A percentile compares a stretch with the other conserved stretches of the same genome.
Evolutionary conservation across 2,113 vertebrate species (phyloP).

Genomic region (Anarhynchus alexandrinus): DNA sequence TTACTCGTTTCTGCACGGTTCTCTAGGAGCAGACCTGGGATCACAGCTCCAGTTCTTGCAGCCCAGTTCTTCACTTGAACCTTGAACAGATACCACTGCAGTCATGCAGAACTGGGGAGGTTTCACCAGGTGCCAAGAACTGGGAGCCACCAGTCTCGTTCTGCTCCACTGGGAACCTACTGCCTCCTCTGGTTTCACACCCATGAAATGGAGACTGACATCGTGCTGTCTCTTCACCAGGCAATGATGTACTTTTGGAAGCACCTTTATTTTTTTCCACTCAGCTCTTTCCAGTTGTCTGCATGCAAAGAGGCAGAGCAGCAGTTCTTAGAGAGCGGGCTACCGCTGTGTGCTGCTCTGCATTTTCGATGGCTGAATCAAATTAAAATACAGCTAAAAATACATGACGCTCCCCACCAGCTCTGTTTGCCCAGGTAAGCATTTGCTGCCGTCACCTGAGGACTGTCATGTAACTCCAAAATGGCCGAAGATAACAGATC

Average conservation of each 20-base stretch:
- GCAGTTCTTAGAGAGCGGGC: not conserved
- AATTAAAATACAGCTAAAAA: not conserved
- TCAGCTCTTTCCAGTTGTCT: not conserved
- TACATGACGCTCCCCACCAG: not conserved
- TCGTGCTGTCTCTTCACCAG: fast-evolving
- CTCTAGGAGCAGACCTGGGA: not conserved
- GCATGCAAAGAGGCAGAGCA: not conserved
- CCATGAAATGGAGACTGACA: not conserved
- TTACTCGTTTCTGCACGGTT: fast-evolving
- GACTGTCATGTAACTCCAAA: not conserved
- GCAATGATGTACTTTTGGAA: not conserved
- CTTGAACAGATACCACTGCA: not conserved
- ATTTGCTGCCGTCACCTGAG: not conserved
- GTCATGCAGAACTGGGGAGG: not conserved
- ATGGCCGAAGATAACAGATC: not conserved
- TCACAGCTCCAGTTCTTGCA: not conserved
- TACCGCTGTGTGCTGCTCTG: not conserved
- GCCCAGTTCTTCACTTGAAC: not conserved
- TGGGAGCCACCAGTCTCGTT: not conserved
- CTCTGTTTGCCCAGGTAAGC: not conserved
- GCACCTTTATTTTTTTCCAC: not conserved
- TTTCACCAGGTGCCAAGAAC: not conserved
- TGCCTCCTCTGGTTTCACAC: not conserved
- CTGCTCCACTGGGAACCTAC: not conserved
- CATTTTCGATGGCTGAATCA: not conserved